These are phyloP conservation scores for Dynastes hyllus DNA, from an alignment of 2,888 invertebrate genomes.

Conservation along the genomic window DNA sequence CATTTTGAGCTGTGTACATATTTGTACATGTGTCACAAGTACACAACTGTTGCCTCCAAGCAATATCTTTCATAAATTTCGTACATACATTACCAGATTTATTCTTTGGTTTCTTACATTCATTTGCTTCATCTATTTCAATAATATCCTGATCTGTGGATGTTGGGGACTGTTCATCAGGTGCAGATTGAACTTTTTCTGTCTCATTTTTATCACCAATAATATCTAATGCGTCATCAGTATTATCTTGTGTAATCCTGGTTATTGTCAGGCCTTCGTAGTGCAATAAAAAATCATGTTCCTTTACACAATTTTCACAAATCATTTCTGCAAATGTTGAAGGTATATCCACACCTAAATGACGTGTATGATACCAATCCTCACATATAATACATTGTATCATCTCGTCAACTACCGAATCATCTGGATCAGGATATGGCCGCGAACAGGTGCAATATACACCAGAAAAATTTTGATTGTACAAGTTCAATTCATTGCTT, in stretches of 20 bases:
- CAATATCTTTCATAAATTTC: conserved; percentile 82
- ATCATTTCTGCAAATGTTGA: conserved; percentile 86
- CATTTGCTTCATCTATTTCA: conserved; percentile 47
- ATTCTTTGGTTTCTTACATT: conserved; percentile 68
- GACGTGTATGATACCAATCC: conserved; percentile 96
- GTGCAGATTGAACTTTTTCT: background rate
- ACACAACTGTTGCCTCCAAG: conserved; percentile 86
- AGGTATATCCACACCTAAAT: conserved; percentile 76
- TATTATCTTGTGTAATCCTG: conserved; percentile 48
- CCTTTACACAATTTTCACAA: conserved; percentile 85
- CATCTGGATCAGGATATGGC: conserved; percentile 96
- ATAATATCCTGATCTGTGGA: conserved; percentile 32
- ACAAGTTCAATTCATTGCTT: conserved; percentile 82
- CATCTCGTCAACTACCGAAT: conserved; percentile 90
- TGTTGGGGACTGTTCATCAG: background rate
- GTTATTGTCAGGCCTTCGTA: conserved; percentile 75
- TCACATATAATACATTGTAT: conserved; percentile 97
- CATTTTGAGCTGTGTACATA: conserved; percentile 81
- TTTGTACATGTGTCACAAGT: conserved; percentile 79
- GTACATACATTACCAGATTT: conserved; percentile 72
- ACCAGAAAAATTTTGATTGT: conserved; percentile 97
- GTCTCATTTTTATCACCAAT: conserved; percentile 51
- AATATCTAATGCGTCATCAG: conserved; percentile 54
- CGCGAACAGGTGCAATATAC: conserved; percentile 92
- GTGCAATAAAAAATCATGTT: conserved; percentile 82